phyloP scores from a whole-genome alignment of 2,888 invertebrate species.

The Acanthoscelides obtectus region DNA sequence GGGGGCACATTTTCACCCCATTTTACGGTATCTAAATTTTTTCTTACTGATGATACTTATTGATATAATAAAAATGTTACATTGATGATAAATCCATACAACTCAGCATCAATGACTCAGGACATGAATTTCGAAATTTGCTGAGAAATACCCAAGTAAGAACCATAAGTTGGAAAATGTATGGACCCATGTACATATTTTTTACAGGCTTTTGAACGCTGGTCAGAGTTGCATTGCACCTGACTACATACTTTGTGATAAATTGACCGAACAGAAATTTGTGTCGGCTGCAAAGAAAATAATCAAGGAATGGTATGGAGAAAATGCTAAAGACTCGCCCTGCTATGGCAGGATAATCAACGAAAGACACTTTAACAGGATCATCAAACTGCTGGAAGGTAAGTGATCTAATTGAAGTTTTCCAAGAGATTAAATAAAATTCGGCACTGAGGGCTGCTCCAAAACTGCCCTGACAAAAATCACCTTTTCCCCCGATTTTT shows the following conservation, averaged over 20 bases:
- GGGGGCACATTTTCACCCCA: slow-evolving; percentile 4
- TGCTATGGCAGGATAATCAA: slow-evolving; percentile 85
- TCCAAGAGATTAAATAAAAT: background rate
- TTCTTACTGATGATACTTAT: too few relatives aligned
- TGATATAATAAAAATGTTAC: too few relatives aligned
- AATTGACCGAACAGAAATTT: slow-evolving; percentile 63
- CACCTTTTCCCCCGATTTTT: too few relatives aligned
- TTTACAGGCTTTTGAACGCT: slow-evolving; percentile 72
- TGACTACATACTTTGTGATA: slow-evolving; percentile 83
- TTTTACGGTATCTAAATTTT: slow-evolving; percentile 7
- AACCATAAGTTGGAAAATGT: too few relatives aligned
- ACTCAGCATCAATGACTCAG: too few relatives aligned
- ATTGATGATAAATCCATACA: too few relatives aligned
- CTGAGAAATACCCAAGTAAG: too few relatives aligned
- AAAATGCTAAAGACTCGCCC: slow-evolving; percentile 70
- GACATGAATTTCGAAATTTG: too few relatives aligned
- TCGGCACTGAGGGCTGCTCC: too few relatives aligned
- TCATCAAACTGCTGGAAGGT: slow-evolving; percentile 61
- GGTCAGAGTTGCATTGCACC: slow-evolving; percentile 97
- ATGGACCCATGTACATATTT: too few relatives aligned
- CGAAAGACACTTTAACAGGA: slow-evolving; percentile 74
- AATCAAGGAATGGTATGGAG: slow-evolving; percentile 78
- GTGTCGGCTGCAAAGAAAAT: slow-evolving; percentile 50
- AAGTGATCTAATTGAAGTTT: slow-evolving; percentile 1
- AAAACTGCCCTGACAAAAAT: too few relatives aligned